Evolutionary conservation across 2,888 invertebrate genomes (phyloP), one percentile per base, ranked within the genome.

Genomic region (Chloroclysta siterata): DNA sequence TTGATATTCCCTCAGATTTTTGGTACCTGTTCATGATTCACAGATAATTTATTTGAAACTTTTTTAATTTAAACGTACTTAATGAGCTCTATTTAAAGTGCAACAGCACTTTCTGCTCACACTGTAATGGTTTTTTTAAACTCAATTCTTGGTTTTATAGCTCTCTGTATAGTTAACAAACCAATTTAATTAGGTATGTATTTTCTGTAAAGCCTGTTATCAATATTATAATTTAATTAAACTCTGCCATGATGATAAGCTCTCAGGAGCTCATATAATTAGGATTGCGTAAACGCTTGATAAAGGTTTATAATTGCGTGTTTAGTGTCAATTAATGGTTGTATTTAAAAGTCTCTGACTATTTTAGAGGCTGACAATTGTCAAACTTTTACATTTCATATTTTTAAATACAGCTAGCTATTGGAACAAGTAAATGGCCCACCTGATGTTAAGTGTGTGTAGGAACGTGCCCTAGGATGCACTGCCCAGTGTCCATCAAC

Each of bases 171-270:
- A 22, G 33, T 33, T 50, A 8, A 0, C 13, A 29, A 50, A 33
- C 8, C 29, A 48, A 50, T 14, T n/a, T 29, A 33, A 33, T 28
- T 33, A 33, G n/a, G n/a, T n/a, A 50, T 33, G 14, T 50, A 29
- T 29, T 50, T 28, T 15, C n/a, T 17, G 11, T 17, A 17, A 46
- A 2, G 46, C 29, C 8, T n/a, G 29, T 14, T 50, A 50, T 50
- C 50, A 50, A 33, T 50, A 50, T 29, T n/a, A 5, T 14, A 33
- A 50, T 50, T 50, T 33, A 29, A 50, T 50, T 29, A 33, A 29
- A 29, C 33, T 29, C 8, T 29, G 4, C 33, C 28, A 22, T 22
- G 4, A 11, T 48, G 28, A 48, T 29, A 28, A 48, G 13, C 0
- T 1, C 22, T 22, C 22, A 22, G 22, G 22, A 22, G 22, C 22